Evolutionary conservation across 2,113 vertebrate genomes (phyloP).

Genomic region (Python bivittatus): DNA sequence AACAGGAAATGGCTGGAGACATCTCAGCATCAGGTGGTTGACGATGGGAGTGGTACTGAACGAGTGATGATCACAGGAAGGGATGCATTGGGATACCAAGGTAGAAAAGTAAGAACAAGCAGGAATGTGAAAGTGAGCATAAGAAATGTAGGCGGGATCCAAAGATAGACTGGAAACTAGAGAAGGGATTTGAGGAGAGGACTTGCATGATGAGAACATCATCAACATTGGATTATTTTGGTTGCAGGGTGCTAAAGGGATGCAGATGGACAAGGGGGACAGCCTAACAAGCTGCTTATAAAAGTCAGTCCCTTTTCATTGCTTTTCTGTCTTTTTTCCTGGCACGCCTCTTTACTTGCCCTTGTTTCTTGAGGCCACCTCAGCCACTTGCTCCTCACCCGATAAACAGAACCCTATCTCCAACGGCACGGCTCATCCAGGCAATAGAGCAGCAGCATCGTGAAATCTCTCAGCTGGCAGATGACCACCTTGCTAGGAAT

Average conservation of each 20-base stretch:
- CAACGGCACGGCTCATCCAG: constrained; percentile 25
- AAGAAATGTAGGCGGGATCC: background rate
- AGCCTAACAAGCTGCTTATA: too few species aligned
- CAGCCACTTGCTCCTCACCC: constrained; percentile 37
- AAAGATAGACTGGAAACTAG: background rate
- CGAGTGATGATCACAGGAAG: background rate
- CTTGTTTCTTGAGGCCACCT: constrained; percentile 47
- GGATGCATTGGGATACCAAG: background rate
- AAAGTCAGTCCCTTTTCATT: background rate
- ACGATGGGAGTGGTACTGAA: background rate
- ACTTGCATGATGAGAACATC: background rate
- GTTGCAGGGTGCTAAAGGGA: background rate
- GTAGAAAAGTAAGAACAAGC: background rate
- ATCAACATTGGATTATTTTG: background rate
- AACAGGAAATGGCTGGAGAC: background rate
- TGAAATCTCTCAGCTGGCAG: constrained; percentile 15
- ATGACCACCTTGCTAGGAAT: constrained; percentile 42
- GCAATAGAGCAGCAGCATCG: constrained; percentile 37
- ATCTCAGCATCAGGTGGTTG: background rate
- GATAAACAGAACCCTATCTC: background rate
- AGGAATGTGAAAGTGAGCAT: background rate
- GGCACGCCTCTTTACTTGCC: background rate
- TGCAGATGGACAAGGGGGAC: background rate
- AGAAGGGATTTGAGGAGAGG: background rate
- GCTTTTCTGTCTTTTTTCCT: background rate